Evolutionary conservation across 2,113 vertebrate genomes (phyloP).

Genomic region (Zosterops pallidus): DNA sequence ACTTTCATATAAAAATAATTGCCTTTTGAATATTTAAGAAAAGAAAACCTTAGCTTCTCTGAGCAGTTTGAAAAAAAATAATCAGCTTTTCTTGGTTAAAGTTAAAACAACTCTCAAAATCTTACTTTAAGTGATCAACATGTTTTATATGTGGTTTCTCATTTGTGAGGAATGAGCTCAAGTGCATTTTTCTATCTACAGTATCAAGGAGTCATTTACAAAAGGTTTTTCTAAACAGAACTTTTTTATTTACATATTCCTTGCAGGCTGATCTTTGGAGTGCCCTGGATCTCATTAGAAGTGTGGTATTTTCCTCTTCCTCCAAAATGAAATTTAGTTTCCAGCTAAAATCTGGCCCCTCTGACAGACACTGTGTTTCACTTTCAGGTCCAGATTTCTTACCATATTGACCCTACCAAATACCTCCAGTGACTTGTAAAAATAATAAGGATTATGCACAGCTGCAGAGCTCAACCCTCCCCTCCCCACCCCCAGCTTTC

Average conservation of each 20-base stretch:
- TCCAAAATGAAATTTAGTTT: constrained; percentile 57
- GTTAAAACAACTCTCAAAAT: not conserved
- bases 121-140: not conserved
- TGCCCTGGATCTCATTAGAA: constrained; percentile 55
- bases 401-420: constrained; percentile 41
- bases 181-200: not conserved
- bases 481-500: not conserved
- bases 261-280: constrained; percentile 18
- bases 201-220: not conserved
- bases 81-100: not conserved
- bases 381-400: constrained; percentile 57
- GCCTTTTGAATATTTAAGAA: not conserved
- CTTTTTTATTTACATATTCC: not conserved
- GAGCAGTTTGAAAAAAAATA: not conserved
- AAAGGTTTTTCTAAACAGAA: not conserved
- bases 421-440: constrained; percentile 53
- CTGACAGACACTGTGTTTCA: constrained; percentile 55
- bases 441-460: constrained; percentile 43
- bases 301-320: constrained; percentile 50
- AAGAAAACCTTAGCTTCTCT: not conserved
- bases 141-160: not conserved
- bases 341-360: constrained; percentile 49
- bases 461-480: constrained; percentile 33
- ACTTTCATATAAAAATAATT: not conserved
- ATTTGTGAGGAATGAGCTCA: not conserved